Base-by-base conservation (phyloP, 2,888 invertebrate species). In the Hydrotaea cyrtoneurina region DNA sequence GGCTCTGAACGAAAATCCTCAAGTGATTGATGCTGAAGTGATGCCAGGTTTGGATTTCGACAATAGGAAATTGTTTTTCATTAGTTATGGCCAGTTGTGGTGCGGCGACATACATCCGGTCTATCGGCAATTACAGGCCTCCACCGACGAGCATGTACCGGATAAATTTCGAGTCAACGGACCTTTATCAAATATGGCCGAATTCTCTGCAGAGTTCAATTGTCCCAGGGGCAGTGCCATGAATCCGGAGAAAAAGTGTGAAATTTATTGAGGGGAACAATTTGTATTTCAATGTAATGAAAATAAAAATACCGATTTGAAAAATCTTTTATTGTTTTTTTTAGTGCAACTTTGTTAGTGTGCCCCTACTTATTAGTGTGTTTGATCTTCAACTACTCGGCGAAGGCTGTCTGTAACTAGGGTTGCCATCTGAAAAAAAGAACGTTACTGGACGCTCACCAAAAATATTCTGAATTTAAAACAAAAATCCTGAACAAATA, bases 1-100 rank as follows among this genome's bases (percentile, higher is more conserved):
- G 0, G 84, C 81, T 0, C 19, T 66, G 31, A 66, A 79, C 13
- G 85, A 69, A 15, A 23, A 78, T 1, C 62, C 83, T 62, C 86
- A 5, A 39, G 89, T 69, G 39, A 39, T 2, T 4, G 31, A 31
- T n/a, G 4, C 1, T 11, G 39, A 91, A 91, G 80, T 87, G 7
- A 79, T 91, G 43, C 89, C 91, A 1, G 80, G 86, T 0, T 78
- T 92, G 4, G 86, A 88, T 17, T 92, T 89, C 71, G 89, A 89
- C 17, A 88, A 86, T 55, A 89, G 88, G 43, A 92, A 91, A 71
- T 74, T 91, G 36, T 92, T 92, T 75, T 91, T 92, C 72, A 89
- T 92, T 5, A 89, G 90, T 78, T 92, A 88, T 26, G 92, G 91
- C 0, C 91, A 91, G 77, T 77, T 89, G 39, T 92, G 91, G 89